Conservation (phyloP, 2,113 vertebrate species). For the Clarias magur region DNA sequence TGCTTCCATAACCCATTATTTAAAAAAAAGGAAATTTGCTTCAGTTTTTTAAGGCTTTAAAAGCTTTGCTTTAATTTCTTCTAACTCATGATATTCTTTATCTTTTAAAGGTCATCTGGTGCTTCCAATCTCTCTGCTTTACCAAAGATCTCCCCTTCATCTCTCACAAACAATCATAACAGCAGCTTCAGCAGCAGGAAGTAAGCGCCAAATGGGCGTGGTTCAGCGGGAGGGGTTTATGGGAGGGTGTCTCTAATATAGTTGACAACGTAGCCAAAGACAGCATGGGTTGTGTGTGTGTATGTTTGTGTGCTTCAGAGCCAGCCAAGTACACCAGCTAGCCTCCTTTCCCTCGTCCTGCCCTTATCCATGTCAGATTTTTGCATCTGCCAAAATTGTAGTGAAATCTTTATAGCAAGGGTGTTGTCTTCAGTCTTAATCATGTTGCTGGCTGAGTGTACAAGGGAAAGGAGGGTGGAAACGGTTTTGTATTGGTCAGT, state of each 20-base stretch:
- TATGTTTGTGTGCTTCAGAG: conserved; percentile 17
- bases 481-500: conserved; percentile 30
- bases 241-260: conserved; percentile 27
- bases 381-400: neutral
- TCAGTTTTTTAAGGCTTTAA: conserved; percentile 18
- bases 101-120: conserved; percentile 98
- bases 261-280: neutral
- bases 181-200: conserved; percentile 99
- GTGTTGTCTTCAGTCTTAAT: neutral
- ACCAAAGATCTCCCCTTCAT: conserved; percentile 99
- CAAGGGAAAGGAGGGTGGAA: conserved; percentile 23
- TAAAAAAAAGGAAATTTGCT: conserved; percentile 44
- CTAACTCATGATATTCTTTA: conserved; percentile 84
- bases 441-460: neutral
- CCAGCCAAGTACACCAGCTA: conserved; percentile 35
- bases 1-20: conserved; percentile 40
- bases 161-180: conserved; percentile 99
- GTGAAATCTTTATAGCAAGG: neutral
- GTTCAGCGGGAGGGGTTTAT: conserved; percentile 46
- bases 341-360: conserved; percentile 30
- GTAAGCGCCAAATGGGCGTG: conserved; percentile 81
- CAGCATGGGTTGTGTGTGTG: conserved; percentile 26
- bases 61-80: conserved; percentile 48
- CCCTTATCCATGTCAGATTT: neutral
- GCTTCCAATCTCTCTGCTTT: conserved; percentile 99